Conservation (phyloP, 2,113 vertebrate species). For the Coregonus clupeaformis region DNA sequence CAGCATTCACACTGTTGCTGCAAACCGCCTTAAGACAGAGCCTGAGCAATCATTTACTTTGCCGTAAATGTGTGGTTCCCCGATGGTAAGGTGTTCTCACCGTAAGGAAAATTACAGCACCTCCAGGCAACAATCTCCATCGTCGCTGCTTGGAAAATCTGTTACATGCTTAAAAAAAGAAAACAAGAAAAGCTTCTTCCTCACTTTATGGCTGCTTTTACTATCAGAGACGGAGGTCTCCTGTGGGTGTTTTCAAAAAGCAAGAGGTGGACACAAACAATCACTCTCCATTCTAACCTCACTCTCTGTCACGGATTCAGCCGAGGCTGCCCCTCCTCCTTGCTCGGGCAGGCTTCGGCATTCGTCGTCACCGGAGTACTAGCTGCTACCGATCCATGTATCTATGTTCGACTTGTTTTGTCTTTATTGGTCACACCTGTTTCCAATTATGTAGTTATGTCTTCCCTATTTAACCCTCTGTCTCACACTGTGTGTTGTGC, state of each 20-base stretch:
- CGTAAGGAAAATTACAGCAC: constrained; percentile 45
- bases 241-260: constrained; percentile 29
- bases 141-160: constrained; percentile 36
- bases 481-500: too few species aligned
- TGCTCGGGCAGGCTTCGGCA: too few species aligned
- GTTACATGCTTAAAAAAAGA: not conserved
- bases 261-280: not conserved
- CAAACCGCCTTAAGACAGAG: constrained; percentile 22
- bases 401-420: too few species aligned
- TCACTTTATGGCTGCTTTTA: constrained; percentile 23
- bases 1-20: too few species aligned
- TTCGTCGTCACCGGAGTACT: too few species aligned
- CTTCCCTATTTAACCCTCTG: too few species aligned
- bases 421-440: too few species aligned
- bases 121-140: constrained; percentile 44
- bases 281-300: constrained; percentile 1
- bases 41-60: constrained; percentile 46
- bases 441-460: too few species aligned
- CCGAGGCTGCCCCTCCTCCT: too few species aligned
- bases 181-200: not conserved
- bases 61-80: constrained; percentile 33
- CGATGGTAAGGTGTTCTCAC: constrained; percentile 28
- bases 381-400: too few species aligned
- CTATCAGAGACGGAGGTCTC: constrained; percentile 5
- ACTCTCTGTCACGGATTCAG: too few species aligned